phyloP scores from a whole-genome alignment of 2,797 vertebrate genomes.

The Rhinogobio ventralis region DNA sequence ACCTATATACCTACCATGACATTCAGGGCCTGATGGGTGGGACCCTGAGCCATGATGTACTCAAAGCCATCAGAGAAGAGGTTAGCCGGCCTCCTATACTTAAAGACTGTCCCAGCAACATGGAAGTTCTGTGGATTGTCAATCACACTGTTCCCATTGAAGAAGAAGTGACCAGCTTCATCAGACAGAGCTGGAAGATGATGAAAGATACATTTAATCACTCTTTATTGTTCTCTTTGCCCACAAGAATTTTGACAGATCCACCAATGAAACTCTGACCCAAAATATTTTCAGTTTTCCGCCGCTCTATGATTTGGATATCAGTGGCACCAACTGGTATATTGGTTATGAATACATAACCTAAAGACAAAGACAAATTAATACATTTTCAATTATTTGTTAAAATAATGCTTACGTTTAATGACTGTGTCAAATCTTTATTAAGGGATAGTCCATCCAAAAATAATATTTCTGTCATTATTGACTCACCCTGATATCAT shows the following conservation, averaged over 20 bases:
- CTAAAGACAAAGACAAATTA: constrained; percentile 70
- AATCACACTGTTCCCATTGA: constrained; percentile 88
- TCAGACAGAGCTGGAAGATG: constrained; percentile 83
- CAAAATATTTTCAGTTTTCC: constrained; percentile 90
- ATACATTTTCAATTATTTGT: constrained; percentile 26
- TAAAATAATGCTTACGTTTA: neutral
- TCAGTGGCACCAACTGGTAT: constrained; percentile 86
- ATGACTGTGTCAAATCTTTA: neutral
- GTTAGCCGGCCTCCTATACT: constrained; percentile 85
- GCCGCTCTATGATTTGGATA: constrained; percentile 90
- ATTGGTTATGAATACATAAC: constrained; percentile 87
- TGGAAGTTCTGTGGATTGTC: constrained; percentile 90
- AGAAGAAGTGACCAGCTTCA: constrained; percentile 87
- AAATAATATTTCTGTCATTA: neutral
- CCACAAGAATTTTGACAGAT: neutral
- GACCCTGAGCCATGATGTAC: constrained; percentile 89
- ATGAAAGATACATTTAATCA: neutral
- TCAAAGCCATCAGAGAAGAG: constrained; percentile 87
- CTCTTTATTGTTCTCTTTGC: neutral
- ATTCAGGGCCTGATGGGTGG: constrained; percentile 87
- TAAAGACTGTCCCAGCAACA: constrained; percentile 88
- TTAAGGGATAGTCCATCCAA: neutral
- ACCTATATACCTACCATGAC: constrained; percentile 83
- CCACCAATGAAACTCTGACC: constrained; percentile 68
- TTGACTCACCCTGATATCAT: neutral